phyloP scores from a whole-genome alignment of 2,797 vertebrate species.

The Numenius phaeopus region DNA sequence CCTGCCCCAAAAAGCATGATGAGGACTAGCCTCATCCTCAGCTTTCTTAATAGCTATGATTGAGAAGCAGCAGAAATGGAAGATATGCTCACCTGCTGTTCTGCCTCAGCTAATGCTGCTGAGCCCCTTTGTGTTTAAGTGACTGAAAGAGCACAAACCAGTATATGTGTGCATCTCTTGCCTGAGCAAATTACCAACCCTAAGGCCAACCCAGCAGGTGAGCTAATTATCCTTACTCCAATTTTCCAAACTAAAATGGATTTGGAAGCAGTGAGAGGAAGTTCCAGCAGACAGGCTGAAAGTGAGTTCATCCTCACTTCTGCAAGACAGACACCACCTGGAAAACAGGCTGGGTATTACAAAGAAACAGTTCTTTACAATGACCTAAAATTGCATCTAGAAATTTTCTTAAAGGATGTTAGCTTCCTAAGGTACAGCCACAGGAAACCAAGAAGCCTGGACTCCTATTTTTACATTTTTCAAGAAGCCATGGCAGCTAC shows the following conservation, averaged over 20 bases:
- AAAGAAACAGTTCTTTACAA: fast-evolving
- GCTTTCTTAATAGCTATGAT: background rate
- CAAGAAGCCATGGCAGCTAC: background rate
- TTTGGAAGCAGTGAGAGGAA: background rate
- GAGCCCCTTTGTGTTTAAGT: background rate
- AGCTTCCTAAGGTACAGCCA: background rate
- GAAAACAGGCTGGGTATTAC: background rate
- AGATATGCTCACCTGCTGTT: background rate
- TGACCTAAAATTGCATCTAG: background rate
- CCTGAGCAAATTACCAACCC: background rate
- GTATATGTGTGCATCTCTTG: fast-evolving
- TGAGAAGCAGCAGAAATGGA: background rate
- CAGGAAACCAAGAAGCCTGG: background rate
- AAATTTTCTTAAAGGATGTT: background rate
- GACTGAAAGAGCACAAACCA: background rate
- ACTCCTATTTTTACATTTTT: background rate
- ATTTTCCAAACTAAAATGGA: background rate
- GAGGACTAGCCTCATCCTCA: background rate
- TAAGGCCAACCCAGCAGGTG: background rate
- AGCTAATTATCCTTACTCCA: fast-evolving
- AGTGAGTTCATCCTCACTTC: background rate
- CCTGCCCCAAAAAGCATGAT: background rate
- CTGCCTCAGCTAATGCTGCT: background rate
- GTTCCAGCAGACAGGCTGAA: background rate
- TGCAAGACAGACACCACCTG: background rate